Conservation (phyloP, 1,140 invertebrate genomes). For the Drosophila subpulchrella region DNA sequence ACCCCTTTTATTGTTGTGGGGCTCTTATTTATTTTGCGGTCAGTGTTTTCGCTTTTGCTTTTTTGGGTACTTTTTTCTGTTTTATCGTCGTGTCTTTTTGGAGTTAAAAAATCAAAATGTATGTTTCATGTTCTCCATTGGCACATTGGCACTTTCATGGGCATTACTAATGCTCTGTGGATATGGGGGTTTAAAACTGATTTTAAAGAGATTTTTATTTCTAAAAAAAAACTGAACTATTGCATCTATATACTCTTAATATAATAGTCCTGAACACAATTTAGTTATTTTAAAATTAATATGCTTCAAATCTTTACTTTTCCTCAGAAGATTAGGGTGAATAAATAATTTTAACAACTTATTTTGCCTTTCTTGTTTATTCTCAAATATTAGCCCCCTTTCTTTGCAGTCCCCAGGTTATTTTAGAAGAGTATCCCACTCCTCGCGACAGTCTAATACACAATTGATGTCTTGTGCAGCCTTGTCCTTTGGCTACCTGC, state of each 20-base stretch:
- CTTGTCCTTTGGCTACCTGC: conserved; percentile 49
- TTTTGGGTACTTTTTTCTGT: conserved; percentile 15
- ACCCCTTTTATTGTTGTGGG: conserved; percentile 33
- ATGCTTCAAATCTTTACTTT: too few species aligned
- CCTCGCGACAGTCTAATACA: conserved; percentile 7
- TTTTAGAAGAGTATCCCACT: conserved; percentile 15
- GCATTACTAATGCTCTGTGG: conserved; percentile 65
- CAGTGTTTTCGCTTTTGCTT: conserved; percentile 42
- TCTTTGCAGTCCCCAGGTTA: too few species aligned
- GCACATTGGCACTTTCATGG: conserved; percentile 74
- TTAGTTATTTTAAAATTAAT: too few species aligned
- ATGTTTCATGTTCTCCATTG: conserved; percentile 74
- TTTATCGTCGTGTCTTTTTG: conserved; percentile 35
- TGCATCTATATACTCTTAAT: too few species aligned
- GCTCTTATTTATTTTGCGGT: conserved; percentile 51
- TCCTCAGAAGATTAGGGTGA: too few species aligned
- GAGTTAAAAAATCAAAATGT: conserved; percentile 68
- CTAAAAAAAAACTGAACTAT: too few species aligned
- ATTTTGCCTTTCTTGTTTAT: too few species aligned
- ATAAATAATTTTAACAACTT: too few species aligned
- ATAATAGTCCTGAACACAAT: too few species aligned
- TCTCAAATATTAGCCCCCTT: background rate
- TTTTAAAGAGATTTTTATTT: too few species aligned
- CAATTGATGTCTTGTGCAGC: conserved; percentile 31
- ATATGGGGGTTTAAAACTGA: conserved; percentile 3